phyloP scores from a whole-genome alignment of 2,888 invertebrate species.

The Andrena haemorrhoa region DNA sequence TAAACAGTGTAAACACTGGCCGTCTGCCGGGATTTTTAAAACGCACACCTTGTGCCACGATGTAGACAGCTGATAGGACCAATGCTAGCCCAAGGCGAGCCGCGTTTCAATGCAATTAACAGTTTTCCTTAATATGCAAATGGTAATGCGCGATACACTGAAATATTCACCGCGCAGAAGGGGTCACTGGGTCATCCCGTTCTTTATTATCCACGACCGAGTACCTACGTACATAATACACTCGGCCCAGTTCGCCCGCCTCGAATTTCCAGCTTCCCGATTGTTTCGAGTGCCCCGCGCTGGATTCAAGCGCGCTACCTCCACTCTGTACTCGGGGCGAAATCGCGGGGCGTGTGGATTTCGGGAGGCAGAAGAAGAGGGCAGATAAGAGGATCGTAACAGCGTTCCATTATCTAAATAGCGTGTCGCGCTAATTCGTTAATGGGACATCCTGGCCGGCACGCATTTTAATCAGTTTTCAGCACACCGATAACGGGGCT shows the following conservation, averaged over 20 bases:
- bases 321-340: background rate
- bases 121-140: background rate
- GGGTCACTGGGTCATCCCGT: background rate
- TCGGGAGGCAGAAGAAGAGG: slow-evolving; percentile 23
- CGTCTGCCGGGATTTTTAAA: slow-evolving; percentile 38
- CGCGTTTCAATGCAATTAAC: too few relatives aligned
- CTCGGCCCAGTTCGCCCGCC: background rate
- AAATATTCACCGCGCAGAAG: background rate
- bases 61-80: background rate
- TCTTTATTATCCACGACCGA: background rate
- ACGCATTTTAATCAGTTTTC: slow-evolving; percentile 71
- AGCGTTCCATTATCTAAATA: slow-evolving; percentile 62
- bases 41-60: background rate
- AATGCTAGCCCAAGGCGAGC: too few relatives aligned
- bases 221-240: background rate
- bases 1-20: slow-evolving; percentile 9
- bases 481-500: slow-evolving; percentile 60
- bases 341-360: slow-evolving; percentile 3
- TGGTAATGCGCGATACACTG: too few relatives aligned
- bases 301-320: too few relatives aligned
- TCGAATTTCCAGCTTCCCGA: slow-evolving; percentile 1
- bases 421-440: slow-evolving; percentile 71
- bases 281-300: too few relatives aligned
- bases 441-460: slow-evolving; percentile 74
- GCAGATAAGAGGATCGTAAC: slow-evolving; percentile 53